These are phyloP conservation scores for Pitta sordida DNA, from an alignment of 2,113 vertebrate species.

Conservation along the genomic window DNA sequence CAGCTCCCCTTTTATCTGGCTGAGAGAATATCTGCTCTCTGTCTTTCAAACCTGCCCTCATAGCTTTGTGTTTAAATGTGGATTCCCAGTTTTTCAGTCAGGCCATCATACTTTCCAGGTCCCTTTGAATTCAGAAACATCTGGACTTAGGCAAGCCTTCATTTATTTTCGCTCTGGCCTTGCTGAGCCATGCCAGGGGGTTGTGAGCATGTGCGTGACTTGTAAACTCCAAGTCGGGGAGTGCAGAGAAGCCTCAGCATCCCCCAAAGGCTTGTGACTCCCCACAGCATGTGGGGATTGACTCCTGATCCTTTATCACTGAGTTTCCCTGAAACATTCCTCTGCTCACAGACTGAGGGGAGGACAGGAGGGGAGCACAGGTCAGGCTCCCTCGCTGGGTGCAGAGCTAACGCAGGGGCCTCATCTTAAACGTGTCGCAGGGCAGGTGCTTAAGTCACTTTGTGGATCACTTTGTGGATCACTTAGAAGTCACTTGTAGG, in stretches of 20 bases:
- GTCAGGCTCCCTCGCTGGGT: not conserved
- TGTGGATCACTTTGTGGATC: no score
- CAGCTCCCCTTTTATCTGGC: not conserved
- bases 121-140: not conserved
- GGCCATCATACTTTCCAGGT: slow-evolving; percentile 8
- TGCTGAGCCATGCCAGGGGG: not conserved
- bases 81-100: not conserved
- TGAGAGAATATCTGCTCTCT: not conserved
- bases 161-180: not conserved
- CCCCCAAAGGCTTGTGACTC: not conserved
- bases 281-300: not conserved
- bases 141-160: not conserved
- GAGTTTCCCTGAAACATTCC: not conserved
- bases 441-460: not conserved
- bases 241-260: not conserved
- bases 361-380: not conserved
- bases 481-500: not conserved
- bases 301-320: not conserved
- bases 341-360: not conserved
- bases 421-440: fast-evolving
- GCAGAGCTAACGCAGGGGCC: fast-evolving
- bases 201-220: not conserved
- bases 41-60: not conserved
- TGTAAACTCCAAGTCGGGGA: not conserved
- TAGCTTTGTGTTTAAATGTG: not conserved